phyloP scores from a whole-genome alignment of 2,113 vertebrate genomes.

The Grus americana region DNA sequence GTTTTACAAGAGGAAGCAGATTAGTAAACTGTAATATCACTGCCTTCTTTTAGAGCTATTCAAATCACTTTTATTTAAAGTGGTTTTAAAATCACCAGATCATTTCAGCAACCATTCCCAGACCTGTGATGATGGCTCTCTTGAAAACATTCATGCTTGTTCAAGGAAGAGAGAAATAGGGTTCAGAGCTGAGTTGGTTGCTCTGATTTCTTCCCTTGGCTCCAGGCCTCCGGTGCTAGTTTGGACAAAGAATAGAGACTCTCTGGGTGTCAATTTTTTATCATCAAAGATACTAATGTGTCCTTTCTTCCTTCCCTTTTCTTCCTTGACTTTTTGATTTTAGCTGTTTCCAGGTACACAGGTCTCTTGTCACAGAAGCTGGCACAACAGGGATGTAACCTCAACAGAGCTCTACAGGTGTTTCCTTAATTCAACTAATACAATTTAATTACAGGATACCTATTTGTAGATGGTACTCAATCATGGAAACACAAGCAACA shows the following conservation, averaged over 20 bases:
- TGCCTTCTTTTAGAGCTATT: conserved; percentile 12
- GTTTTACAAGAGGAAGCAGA: conserved; percentile 37
- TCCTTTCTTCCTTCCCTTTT: not conserved
- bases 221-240: not conserved
- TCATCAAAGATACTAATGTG: not conserved
- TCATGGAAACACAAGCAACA: not conserved
- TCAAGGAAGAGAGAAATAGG: not conserved
- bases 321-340: not conserved
- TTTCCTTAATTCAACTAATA: not conserved
- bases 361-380: not conserved
- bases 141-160: not conserved
- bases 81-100: conserved; percentile 13
- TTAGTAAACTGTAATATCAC: not conserved
- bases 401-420: not conserved
- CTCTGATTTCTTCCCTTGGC: not conserved
- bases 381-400: not conserved
- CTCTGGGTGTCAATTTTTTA: not conserved
- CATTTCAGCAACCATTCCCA: not conserved
- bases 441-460: not conserved
- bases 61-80: conserved; percentile 30
- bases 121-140: not conserved
- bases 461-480: not conserved
- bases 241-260: not conserved
- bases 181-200: not conserved
- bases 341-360: not conserved